Conservation (phyloP, 53 echinoderm and acorn worm genomes). For the Temnopleurus reevesii region DNA sequence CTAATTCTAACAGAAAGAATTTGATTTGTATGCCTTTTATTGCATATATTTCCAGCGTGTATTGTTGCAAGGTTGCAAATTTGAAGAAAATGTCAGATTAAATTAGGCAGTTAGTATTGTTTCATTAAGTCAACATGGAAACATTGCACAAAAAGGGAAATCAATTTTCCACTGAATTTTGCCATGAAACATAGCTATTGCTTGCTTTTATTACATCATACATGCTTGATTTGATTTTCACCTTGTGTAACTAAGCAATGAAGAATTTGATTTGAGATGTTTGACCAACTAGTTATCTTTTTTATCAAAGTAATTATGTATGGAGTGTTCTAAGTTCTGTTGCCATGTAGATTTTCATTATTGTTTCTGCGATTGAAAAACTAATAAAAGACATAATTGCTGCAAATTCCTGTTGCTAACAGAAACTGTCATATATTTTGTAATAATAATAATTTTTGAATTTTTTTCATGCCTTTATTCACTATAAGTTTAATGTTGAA, state of each 20-base stretch:
- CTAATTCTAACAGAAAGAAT: background rate
- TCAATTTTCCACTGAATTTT: background rate
- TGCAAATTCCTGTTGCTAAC: too few species aligned
- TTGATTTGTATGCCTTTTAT: background rate
- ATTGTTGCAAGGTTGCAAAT: background rate
- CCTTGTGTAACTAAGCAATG: background rate
- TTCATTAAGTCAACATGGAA: background rate
- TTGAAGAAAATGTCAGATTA: background rate
- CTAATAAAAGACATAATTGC: too few species aligned
- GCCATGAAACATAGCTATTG: background rate
- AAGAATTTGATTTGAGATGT: background rate
- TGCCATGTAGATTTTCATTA: too few species aligned
- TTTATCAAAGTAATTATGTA: too few species aligned
- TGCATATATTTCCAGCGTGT: background rate
- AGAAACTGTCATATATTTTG: too few species aligned
- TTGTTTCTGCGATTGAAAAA: too few species aligned
- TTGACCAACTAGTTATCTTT: too few species aligned
- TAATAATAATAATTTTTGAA: too few species aligned
- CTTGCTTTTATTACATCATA: slow-evolving; percentile 23
- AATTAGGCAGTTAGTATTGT: background rate
- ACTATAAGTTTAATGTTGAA: too few species aligned
- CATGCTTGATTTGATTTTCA: background rate
- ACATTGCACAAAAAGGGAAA: background rate
- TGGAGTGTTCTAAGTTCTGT: too few species aligned
- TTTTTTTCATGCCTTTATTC: too few species aligned